Evolutionary conservation across 2,888 invertebrate species (phyloP).

Genomic region (Gymnosoma rotundatum): DNA sequence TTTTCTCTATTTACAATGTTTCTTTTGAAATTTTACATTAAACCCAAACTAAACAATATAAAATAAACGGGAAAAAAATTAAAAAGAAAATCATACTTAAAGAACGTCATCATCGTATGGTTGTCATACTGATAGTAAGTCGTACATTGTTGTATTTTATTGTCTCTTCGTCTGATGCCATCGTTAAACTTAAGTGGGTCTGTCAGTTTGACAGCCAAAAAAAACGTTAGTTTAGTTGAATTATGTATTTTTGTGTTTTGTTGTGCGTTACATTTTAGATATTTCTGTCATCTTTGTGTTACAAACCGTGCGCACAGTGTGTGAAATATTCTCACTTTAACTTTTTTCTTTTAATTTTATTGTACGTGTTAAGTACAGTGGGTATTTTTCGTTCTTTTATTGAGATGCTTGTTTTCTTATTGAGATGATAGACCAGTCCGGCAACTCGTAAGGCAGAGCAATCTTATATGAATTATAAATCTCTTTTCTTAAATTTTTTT

Average conservation of each 20-base stretch:
- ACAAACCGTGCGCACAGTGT: background rate
- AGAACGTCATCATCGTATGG: constrained; percentile 26
- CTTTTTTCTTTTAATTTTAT: background rate
- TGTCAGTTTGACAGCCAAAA: constrained; percentile 35
- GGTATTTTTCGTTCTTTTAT: too few relatives aligned
- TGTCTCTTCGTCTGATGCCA: constrained; percentile 21
- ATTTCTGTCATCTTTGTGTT: constrained; percentile 24
- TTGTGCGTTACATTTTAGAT: constrained; percentile 44
- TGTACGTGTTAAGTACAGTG: constrained; percentile 3
- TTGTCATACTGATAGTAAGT: constrained; percentile 15
- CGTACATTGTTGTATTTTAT: constrained; percentile 15
- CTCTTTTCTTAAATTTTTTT: too few relatives aligned
- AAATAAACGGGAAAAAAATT: constrained; percentile 6
- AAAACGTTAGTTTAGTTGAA: constrained; percentile 7
- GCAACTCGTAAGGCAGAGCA: too few relatives aligned
- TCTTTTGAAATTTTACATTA: constrained; percentile 62
- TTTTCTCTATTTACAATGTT: constrained; percentile 66
- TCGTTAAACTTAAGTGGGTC: constrained; percentile 25
- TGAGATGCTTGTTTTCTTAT: too few relatives aligned
- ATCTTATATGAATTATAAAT: too few relatives aligned
- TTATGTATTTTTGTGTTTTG: constrained; percentile 6
- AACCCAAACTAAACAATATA: constrained; percentile 42
- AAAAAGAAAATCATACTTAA: constrained; percentile 28
- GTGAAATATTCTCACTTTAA: background rate
- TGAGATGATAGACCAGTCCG: too few relatives aligned